These are phyloP conservation scores for Rhadinocentrus ornatus DNA, from an alignment of 2,797 vertebrate genomes.

Conservation along the genomic window DNA sequence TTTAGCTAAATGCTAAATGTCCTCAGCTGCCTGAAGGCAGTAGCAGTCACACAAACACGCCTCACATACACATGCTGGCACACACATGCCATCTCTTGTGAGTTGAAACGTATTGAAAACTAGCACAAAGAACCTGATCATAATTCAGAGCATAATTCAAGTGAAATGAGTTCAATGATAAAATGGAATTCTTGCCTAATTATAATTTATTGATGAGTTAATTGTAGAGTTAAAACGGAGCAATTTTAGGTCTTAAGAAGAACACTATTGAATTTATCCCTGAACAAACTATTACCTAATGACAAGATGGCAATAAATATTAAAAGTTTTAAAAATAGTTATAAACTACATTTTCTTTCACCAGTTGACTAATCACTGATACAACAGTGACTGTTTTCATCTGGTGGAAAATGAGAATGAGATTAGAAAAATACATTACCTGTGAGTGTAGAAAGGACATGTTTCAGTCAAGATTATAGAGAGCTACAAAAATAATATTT, in stretches of 20 bases:
- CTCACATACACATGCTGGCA: constrained; percentile 9
- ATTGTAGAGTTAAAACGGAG: background rate
- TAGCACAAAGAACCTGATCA: constrained; percentile 30
- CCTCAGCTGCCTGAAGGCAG: constrained; percentile 63
- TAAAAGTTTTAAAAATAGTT: constrained; percentile 1
- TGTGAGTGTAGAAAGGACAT: constrained; percentile 20
- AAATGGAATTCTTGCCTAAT: constrained; percentile 30
- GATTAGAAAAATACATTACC: constrained; percentile 35
- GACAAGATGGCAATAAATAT: background rate
- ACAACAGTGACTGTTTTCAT: constrained; percentile 10
- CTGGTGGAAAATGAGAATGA: constrained; percentile 28
- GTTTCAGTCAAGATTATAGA: constrained; percentile 15
- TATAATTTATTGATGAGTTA: background rate
- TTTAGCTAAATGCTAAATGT: constrained; percentile 77
- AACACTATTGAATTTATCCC: background rate
- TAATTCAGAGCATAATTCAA: constrained; percentile 38
- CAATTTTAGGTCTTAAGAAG: background rate
- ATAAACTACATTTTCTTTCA: background rate
- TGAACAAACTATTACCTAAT: background rate
- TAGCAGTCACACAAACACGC: constrained; percentile 43
- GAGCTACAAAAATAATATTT: background rate
- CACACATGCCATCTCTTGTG: constrained; percentile 24
- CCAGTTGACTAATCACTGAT: background rate
- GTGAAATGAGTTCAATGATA: background rate
- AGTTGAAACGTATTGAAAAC: constrained; percentile 35